Evolutionary conservation across 1,140 invertebrate genomes (phyloP), one percentile per base, ranked within the genome.

Genomic region (Drosophila chauvacae): DNA sequence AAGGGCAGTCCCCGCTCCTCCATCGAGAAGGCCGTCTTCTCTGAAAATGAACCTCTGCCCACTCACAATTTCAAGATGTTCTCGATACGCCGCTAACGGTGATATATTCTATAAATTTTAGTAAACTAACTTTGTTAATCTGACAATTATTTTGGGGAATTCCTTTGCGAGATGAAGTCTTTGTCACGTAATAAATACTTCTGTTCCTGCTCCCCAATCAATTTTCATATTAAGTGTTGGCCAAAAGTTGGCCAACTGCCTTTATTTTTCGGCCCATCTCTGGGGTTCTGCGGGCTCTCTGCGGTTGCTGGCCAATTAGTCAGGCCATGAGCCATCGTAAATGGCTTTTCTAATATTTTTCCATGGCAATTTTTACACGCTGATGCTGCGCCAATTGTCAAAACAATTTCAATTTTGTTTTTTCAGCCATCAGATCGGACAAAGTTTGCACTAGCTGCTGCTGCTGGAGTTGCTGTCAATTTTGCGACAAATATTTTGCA

Each of bases 321-420:
- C 5, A 44, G 60, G 33, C 59, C 45, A 63, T 47, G 45, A 48
- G 26, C 75, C 57, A 44, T 30, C 30, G 39, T n/a, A 14, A 56
- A 76, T 47, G 14, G 57, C 39, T 51, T 53, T 70, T 61, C 55
- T 62, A 68, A 59, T 58, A 65, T 70, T 71, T 75, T 59, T 37
- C 30, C 9, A 45, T 45, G 35, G 11, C 64, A 48, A 33, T 70
- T 81, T 81, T 81, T 73, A 68, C 48, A 60, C 37, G 53, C 45
- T 37, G 68, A 70, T 62, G 41, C 55, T 60, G 47, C 45, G 61
- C 42, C 68, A 87, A 88, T 87, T 88, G 84, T 87, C 83, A 77
- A 64, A 77, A 80, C 83, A 80, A 80, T 87, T 83, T 74, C 84
- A 80, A 83, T 88, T 78, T 75, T 23, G 73, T 77, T 83, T 88